A percentile compares a stretch with the other conserved stretches of the same genome.
Evolutionary conservation across 2,797 vertebrate genomes (phyloP).

Genomic region (Mus spretus): DNA sequence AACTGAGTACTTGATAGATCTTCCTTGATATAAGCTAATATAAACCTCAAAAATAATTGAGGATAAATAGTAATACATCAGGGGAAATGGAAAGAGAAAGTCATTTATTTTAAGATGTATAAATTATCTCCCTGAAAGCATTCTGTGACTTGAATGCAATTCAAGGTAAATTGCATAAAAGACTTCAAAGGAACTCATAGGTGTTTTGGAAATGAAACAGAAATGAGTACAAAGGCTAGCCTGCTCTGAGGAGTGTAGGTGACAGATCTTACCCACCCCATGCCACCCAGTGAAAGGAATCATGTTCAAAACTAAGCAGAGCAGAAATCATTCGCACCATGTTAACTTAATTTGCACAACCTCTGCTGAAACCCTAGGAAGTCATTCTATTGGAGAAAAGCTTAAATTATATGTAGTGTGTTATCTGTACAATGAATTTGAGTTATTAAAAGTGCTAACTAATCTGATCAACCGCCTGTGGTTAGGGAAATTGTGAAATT

Average conservation of each 20-base stretch:
- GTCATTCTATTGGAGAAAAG: conserved; percentile 61
- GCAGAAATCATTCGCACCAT: conserved; percentile 58
- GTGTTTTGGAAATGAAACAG: conserved; percentile 18
- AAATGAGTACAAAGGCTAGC: not conserved
- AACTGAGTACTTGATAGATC: conserved; percentile 5
- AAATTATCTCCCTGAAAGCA: conserved; percentile 12
- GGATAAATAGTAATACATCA: conserved; percentile 34
- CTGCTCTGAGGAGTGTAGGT: not conserved
- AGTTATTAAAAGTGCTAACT: conserved; percentile 74
- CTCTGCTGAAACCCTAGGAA: conserved; percentile 55
- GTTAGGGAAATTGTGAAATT: conserved; percentile 74
- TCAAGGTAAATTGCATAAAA: conserved; percentile 40
- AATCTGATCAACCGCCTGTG: conserved; percentile 75
- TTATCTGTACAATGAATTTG: conserved; percentile 60
- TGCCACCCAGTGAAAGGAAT: conserved; percentile 24
- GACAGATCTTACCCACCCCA: not conserved
- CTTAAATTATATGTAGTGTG: conserved; percentile 66
- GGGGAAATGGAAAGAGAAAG: not conserved
- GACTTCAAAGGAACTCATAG: conserved; percentile 15
- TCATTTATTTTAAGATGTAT: conserved; percentile 24
- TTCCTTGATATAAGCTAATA: conserved; percentile 13
- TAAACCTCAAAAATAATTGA: conserved; percentile 54
- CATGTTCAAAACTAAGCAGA: conserved; percentile 57
- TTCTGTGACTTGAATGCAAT: conserved; percentile 56
- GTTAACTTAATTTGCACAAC: conserved; percentile 54